phyloP scores from a whole-genome alignment of 2,888 invertebrate genomes.

The Platerodrilus igneus region DNA sequence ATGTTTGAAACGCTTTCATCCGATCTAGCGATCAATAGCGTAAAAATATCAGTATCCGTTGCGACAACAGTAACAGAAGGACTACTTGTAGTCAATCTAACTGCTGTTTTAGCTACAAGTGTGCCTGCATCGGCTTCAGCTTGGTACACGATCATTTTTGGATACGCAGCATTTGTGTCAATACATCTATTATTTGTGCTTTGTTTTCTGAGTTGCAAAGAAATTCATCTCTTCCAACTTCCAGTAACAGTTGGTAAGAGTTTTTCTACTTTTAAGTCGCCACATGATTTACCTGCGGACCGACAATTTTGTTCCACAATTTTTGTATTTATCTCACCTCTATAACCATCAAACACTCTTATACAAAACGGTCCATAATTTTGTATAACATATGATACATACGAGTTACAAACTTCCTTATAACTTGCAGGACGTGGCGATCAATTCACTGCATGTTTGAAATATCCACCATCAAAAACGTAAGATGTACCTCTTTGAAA shows the following conservation, averaged over 20 bases:
- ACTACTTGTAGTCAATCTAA: slow-evolving; percentile 5
- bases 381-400: slow-evolving; percentile 5
- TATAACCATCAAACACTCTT: slow-evolving; percentile 8
- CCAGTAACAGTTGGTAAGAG: slow-evolving; percentile 7
- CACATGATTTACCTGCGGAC: slow-evolving; percentile 10
- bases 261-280: slow-evolving; percentile 8
- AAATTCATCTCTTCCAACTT: slow-evolving; percentile 5
- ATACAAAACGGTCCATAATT: slow-evolving; percentile 4
- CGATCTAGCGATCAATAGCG: slow-evolving; percentile 5
- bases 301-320: slow-evolving; percentile 8
- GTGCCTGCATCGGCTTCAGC: slow-evolving; percentile 10
- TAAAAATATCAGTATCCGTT: slow-evolving; percentile 9
- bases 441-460: slow-evolving; percentile 6
- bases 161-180: slow-evolving; percentile 7
- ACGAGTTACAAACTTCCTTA: slow-evolving; percentile 5
- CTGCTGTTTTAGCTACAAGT: slow-evolving; percentile 7
- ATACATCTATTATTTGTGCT: slow-evolving; percentile 7
- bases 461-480: slow-evolving; percentile 7
- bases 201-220: slow-evolving; percentile 6
- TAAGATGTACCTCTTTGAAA: too few species aligned
- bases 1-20: slow-evolving; percentile 2
- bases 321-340: slow-evolving; percentile 7
- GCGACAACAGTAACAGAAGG: slow-evolving; percentile 8
- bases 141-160: slow-evolving; percentile 8
- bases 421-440: slow-evolving; percentile 7